Evolutionary conservation across 2,888 invertebrate genomes (phyloP), one percentile per base, ranked within the genome.

Genomic region (Homarus gammarus): DNA sequence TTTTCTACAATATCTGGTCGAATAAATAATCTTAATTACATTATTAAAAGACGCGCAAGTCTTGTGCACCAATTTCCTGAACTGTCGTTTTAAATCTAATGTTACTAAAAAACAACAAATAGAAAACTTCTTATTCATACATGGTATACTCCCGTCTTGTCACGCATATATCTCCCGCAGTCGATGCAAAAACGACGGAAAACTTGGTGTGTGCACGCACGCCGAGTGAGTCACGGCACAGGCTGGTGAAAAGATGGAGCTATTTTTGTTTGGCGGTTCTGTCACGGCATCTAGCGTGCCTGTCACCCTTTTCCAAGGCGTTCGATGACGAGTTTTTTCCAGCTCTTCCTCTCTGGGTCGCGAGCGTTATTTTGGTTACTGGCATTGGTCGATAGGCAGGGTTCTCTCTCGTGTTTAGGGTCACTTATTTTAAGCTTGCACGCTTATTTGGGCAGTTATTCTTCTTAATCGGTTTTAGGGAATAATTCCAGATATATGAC

Each of bases 261-360:
- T 87, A 87, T 87, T 87, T 87, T 87, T 68, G 87, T 81, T 77
- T 68, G n/a, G 56, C 33, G 51, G 15, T 33, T n/a, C 61, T 22
- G 79, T 79, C 87, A 87, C 87, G 87, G 72, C 77, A 87, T 70
- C 38, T 87, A 78, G 79, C 81, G 87, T 87, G 87, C 72, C 36
- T 86, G 70, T 56, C 70, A 79, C 79, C 44, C 56, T 38, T n/a
- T 33, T 51, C 8, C 31, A 18, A 84, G 77, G 49, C 49, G 77
- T 27, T 44, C 44, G 77, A 77, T 49, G 38, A 8, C 18, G 8
- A 73, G 0, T 36, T 27, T 36, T 36, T 27, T 5, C 6, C n/a
- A 64, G 15, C 61, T 36, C 56, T 36, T 22, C 38, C 72, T 72
- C 38, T 36, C 64, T 64, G 38, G 40, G 73, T n/a, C 38, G 38